phyloP scores from a whole-genome alignment of 2,888 invertebrate species.

The Drosophila birchii region DNA sequence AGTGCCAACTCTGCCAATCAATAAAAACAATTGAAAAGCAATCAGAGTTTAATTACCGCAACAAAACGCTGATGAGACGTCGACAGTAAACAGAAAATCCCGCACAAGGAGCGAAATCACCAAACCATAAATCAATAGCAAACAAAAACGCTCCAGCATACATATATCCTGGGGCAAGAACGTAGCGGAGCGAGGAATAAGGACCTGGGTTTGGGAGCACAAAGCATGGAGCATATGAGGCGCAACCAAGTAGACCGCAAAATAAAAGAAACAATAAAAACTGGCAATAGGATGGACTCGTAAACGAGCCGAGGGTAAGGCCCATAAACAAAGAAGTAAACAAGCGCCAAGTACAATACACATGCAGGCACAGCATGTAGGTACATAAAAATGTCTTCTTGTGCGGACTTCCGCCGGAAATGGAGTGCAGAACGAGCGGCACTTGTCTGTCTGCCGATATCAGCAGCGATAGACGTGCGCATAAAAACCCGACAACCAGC shows the following conservation, averaged over 20 bases:
- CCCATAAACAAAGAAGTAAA: conserved; percentile 76
- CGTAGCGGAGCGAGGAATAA: conserved; percentile 4
- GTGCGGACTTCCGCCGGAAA: conserved; percentile 73
- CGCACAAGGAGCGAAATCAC: conserved; percentile 49
- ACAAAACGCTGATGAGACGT: conserved; percentile 60
- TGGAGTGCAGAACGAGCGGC: conserved; percentile 54
- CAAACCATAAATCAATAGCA: conserved; percentile 62
- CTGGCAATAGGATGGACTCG: conserved; percentile 32
- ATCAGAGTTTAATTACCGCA: conserved; percentile 78
- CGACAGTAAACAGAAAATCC: conserved; percentile 61
- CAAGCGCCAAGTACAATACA: conserved; percentile 69
- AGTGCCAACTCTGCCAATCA: conserved; percentile 64
- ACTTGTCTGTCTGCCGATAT: conserved; percentile 49
- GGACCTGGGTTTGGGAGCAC: conserved; percentile 2
- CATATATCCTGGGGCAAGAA: conserved; percentile 9
- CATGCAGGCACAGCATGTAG: conserved; percentile 33
- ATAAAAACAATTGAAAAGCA: conserved; percentile 76
- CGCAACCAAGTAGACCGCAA: conserved; percentile 65
- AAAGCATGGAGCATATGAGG: conserved; percentile 54
- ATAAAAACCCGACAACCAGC: conserved; percentile 73
- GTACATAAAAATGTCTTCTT: conserved; percentile 54
- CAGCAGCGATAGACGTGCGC: conserved; percentile 47
- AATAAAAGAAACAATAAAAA: conserved; percentile 67
- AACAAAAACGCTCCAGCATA: conserved; percentile 30
- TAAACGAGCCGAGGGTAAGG: conserved; percentile 17